These are phyloP conservation scores for Acanthococcus lagerstroemiae DNA, from an alignment of 2,888 invertebrate species.

Conservation along the genomic window DNA sequence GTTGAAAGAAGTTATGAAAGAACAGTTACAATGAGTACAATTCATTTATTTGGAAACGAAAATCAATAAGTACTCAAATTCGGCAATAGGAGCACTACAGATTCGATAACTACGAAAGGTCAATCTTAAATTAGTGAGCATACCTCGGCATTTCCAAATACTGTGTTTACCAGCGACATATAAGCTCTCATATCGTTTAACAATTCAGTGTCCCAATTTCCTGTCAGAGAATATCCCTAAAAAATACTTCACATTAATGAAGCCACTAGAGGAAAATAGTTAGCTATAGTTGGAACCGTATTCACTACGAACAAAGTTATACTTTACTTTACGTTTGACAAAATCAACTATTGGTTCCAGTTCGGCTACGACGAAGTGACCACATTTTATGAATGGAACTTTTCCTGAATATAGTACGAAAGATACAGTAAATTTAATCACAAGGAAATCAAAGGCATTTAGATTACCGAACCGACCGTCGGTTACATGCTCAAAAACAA, in stretches of 20 bases:
- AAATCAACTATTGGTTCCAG: constrained; percentile 85
- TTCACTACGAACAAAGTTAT: too few relatives aligned
- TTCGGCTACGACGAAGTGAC: constrained; percentile 78
- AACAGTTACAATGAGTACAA: neutral
- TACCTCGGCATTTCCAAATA: constrained; percentile 84
- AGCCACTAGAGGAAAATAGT: neutral
- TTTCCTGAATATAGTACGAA: constrained; percentile 49
- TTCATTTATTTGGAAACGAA: neutral
- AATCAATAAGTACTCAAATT: neutral
- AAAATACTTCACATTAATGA: too few relatives aligned
- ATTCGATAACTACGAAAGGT: too few relatives aligned
- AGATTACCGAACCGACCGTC: too few relatives aligned
- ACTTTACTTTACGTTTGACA: constrained; percentile 68
- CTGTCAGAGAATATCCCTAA: constrained; percentile 30
- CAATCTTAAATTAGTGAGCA: too few relatives aligned
- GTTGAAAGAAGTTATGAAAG: constrained; percentile 4
- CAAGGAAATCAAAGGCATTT: too few relatives aligned
- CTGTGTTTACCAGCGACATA: constrained; percentile 78
- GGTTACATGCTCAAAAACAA: too few relatives aligned
- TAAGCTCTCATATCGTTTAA: constrained; percentile 89
- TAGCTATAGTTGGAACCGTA: too few relatives aligned
- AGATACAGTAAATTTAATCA: too few relatives aligned
- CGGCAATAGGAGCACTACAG: too few relatives aligned
- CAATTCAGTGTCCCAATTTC: constrained; percentile 29
- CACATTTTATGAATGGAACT: constrained; percentile 85